Evolutionary conservation across 2,797 vertebrate species (phyloP), one percentile per base, ranked within the genome.

Genomic region (Merluccius polli): DNA sequence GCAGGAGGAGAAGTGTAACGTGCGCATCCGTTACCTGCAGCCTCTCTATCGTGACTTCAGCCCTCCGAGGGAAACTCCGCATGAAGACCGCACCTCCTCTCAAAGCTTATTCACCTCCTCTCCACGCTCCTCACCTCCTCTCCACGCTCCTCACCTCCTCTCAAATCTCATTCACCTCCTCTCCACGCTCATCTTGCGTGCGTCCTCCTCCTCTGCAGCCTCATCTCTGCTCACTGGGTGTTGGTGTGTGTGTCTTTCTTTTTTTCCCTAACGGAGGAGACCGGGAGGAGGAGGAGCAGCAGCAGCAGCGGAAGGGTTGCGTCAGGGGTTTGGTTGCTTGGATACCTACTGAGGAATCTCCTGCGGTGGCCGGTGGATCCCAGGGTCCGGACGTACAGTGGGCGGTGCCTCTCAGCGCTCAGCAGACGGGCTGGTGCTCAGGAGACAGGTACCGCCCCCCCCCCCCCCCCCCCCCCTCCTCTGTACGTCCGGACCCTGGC

Each of bases 321-420:
- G 91, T 91, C 91, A 93, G 86, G 84, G 84, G 82, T 80, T 44
- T 75, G 82, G 93, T 94, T 92, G 90, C 91, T 83, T 71, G 85
- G 93, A 93, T 87, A 94, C 91, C 72, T 71, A 79, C 79, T 75
- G n/a, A 85, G 84, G 89, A 87, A 89, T 88, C 87, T 76, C 52
- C 52, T n/a, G 52, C n/a, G 52, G 52, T 24, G 16, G 52, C 10
- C n/a, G 7, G n/a, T n/a, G 9, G 52, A 59, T 59, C 52, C 52
- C n/a, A 59, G 7, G 21, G 52, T 59, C 52, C 52, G 52, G n/a
- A 10, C 21, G 52, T 59, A 59, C 52, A 59, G 52, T 21, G 16
- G 52, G 52, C 52, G 21, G 52, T n/a, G 10, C 52, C 18, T 24
- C 52, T 8, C 52, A n/a, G n/a, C n/a, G n/a, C n/a, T n/a, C n/a